phyloP scores from a whole-genome alignment of 2,113 vertebrate genomes.

The Rissa tridactyla region DNA sequence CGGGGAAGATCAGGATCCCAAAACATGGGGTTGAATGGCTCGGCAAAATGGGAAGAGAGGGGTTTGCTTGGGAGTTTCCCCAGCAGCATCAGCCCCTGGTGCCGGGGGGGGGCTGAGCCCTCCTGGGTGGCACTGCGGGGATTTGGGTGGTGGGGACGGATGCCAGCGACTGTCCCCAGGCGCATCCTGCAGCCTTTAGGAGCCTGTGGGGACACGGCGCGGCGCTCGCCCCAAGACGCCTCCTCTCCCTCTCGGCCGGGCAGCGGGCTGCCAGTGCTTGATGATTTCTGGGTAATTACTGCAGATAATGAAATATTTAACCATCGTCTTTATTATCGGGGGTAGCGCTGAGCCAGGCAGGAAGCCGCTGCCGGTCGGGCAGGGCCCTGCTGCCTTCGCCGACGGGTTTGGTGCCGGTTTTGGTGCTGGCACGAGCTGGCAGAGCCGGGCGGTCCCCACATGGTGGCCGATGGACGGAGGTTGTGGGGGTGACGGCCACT shows the following conservation, averaged over 20 bases:
- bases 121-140: neutral
- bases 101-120: neutral
- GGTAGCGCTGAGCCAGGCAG: neutral
- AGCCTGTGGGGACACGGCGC: neutral
- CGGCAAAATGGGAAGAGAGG: neutral
- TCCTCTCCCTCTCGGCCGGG: neutral
- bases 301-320: conserved; percentile 51
- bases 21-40: accelerated
- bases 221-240: neutral
- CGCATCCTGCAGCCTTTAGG: neutral
- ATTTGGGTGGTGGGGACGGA: neutral
- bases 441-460: accelerated
- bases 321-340: neutral
- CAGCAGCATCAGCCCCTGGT: neutral
- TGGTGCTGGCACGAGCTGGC: neutral
- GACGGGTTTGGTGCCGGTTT: neutral
- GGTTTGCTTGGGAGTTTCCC: neutral
- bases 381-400: neutral
- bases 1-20: neutral
- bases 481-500: neutral
- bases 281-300: conserved; percentile 38
- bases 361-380: neutral
- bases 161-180: neutral
- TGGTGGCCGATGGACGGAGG: neutral
- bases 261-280: neutral